A percentile compares a stretch with the other conserved stretches of the same genome.
Conservation (phyloP, 2,888 invertebrate species). For the Drosophila birchii region DNA sequence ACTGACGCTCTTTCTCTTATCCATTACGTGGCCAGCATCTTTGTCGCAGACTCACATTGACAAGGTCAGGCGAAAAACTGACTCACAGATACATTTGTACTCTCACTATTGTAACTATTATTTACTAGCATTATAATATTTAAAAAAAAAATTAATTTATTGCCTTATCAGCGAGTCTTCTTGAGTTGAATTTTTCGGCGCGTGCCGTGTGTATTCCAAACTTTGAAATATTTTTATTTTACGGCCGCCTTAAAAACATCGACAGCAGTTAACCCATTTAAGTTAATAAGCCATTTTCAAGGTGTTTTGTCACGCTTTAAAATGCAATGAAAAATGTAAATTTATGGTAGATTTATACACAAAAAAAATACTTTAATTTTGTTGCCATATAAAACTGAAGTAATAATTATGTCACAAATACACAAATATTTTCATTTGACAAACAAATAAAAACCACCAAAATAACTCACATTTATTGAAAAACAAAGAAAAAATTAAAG, state of each 20-base stretch:
- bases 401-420: background rate
- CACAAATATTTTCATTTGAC: background rate
- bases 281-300: conserved; percentile 25
- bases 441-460: background rate
- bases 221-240: conserved; percentile 15
- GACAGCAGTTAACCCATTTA: conserved; percentile 39
- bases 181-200: background rate
- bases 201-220: conserved; percentile 30
- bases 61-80: conserved; percentile 53
- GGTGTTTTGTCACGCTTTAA: background rate
- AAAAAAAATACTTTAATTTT: background rate
- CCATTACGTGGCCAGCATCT: conserved; percentile 26
- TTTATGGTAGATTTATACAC: background rate
- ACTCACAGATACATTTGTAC: background rate
- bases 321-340: background rate
- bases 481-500: background rate
- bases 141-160: background rate
- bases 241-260: background rate
- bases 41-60: conserved; percentile 24
- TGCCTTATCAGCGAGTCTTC: background rate
- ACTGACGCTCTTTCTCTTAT: background rate
- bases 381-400: background rate
- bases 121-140: background rate
- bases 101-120: background rate
- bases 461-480: background rate